Percentiles rank a stretch among this genome's conserved stretches.
These are phyloP conservation scores for Trachelus tabidus DNA, from an alignment of 2,888 invertebrate species.

Conservation along the genomic window DNA sequence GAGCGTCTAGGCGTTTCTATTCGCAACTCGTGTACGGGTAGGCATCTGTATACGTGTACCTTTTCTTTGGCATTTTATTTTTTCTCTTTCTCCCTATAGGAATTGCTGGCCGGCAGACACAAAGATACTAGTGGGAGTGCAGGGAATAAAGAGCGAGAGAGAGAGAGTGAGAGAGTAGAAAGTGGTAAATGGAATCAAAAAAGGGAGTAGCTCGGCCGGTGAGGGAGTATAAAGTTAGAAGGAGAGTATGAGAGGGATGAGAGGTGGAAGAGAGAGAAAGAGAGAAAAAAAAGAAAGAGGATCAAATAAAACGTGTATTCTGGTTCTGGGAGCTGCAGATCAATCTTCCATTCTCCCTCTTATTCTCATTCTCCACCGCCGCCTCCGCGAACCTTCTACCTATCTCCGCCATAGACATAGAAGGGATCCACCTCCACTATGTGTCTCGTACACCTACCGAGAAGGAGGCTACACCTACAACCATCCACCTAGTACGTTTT, in stretches of 20 bases:
- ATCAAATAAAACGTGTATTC: slow-evolving; percentile 40
- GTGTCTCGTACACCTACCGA: too few relatives aligned
- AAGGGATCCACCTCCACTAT: too few relatives aligned
- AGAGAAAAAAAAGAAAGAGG: slow-evolving; percentile 16
- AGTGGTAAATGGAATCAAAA: too few relatives aligned
- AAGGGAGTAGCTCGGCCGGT: too few relatives aligned
- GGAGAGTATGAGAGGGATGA: too few relatives aligned
- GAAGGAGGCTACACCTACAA: too few relatives aligned
- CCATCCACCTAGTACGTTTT: too few relatives aligned
- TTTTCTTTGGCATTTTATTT: neutral
- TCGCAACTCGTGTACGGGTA: neutral
- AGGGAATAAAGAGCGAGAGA: neutral
- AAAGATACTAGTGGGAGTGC: neutral
- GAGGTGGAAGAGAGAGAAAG: too few relatives aligned
- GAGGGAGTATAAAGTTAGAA: too few relatives aligned
- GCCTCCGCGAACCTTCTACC: slow-evolving; percentile 35
- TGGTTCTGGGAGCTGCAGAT: slow-evolving; percentile 34
- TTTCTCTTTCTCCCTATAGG: neutral
- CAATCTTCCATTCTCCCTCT: slow-evolving; percentile 45
- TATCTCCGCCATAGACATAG: slow-evolving; percentile 16
- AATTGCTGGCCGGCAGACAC: neutral
- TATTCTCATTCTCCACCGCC: slow-evolving; percentile 33
- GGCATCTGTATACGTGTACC: neutral
- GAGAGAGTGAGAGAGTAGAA: too few relatives aligned
- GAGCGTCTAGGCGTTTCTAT: neutral